Conservation (phyloP, 1,140 invertebrate species). For the Ceratosolen solmsi region DNA sequence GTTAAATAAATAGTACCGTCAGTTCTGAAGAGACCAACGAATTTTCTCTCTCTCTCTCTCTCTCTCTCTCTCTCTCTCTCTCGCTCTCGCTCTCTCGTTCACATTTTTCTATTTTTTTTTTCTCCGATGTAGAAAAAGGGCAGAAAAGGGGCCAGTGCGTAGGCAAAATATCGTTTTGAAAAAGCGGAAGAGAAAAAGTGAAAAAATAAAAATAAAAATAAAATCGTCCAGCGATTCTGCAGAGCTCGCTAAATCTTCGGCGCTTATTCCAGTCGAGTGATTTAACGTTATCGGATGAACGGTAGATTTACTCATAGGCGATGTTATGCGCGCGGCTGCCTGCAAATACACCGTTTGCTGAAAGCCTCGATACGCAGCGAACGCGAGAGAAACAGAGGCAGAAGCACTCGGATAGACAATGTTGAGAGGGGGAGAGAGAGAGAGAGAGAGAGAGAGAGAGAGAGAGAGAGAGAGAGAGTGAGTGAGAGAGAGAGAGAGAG, state of each 20-base stretch:
- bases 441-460: background rate
- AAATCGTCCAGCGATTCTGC: conserved; percentile 6
- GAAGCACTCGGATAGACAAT: background rate
- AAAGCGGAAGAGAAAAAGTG: background rate
- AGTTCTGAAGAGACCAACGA: background rate
- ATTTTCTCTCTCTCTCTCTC: background rate
- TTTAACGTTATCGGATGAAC: conserved; percentile 53
- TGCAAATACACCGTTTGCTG: conserved; percentile 18
- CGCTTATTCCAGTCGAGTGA: conserved; percentile 51
- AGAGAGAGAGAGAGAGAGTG: background rate
- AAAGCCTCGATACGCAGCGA: conserved; percentile 19
- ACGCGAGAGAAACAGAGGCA: background rate
- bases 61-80: background rate
- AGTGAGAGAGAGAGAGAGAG: background rate
- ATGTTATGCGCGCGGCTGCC: conserved; percentile 24
- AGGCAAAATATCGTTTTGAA: conserved; percentile 6
- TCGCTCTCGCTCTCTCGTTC: background rate
- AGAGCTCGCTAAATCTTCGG: conserved; percentile 40
- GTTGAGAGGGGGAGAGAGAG: background rate
- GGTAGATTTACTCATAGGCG: conserved; percentile 48
- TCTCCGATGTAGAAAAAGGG: background rate
- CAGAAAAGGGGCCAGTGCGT: background rate
- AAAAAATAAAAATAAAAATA: conserved; percentile 27
- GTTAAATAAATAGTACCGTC: conserved; percentile 19
- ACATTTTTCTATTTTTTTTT: no score